These are phyloP conservation scores for Alosa sapidissima DNA, from an alignment of 2,797 vertebrate species.

Conservation along the genomic window DNA sequence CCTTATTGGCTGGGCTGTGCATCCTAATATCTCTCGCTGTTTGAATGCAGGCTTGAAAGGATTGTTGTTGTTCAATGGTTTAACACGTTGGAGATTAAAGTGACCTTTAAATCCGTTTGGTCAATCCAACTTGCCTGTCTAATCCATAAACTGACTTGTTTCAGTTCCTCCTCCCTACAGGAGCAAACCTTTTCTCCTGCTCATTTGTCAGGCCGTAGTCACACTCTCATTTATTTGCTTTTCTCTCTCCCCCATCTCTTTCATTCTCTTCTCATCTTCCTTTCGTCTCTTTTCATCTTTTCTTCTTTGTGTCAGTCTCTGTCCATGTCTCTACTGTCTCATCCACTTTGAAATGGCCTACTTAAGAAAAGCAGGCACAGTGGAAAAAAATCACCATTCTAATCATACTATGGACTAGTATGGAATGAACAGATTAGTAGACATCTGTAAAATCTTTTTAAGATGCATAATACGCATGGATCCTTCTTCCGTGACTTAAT, in stretches of 20 bases:
- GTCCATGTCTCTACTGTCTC: constrained; percentile 25
- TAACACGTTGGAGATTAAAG: constrained; percentile 71
- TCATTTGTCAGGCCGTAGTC: constrained; percentile 38
- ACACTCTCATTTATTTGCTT: neutral
- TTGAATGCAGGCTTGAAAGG: constrained; percentile 50
- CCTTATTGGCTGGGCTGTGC: constrained; percentile 17
- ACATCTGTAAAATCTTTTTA: constrained; percentile 10
- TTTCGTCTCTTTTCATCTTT: neutral
- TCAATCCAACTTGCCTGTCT: constrained; percentile 62
- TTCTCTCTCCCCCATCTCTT: neutral
- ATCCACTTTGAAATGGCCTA: constrained; percentile 51
- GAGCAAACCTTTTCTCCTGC: constrained; percentile 30
- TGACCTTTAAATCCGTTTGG: constrained; percentile 74
- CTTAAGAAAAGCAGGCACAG: constrained; percentile 53
- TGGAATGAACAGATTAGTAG: constrained; percentile 55
- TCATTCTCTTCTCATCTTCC: neutral
- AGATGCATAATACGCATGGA: constrained; percentile 9
- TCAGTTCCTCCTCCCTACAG: constrained; percentile 44
- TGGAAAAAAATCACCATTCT: constrained; percentile 19
- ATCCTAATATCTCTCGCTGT: constrained; percentile 46
- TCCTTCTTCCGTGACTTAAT: neutral
- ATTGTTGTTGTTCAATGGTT: constrained; percentile 59
- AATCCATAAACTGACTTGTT: constrained; percentile 63
- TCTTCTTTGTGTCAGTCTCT: neutral
- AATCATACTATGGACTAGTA: constrained; percentile 48